phyloP scores from a whole-genome alignment of 2,113 vertebrate genomes.

The Psilopogon haemacephalus region DNA sequence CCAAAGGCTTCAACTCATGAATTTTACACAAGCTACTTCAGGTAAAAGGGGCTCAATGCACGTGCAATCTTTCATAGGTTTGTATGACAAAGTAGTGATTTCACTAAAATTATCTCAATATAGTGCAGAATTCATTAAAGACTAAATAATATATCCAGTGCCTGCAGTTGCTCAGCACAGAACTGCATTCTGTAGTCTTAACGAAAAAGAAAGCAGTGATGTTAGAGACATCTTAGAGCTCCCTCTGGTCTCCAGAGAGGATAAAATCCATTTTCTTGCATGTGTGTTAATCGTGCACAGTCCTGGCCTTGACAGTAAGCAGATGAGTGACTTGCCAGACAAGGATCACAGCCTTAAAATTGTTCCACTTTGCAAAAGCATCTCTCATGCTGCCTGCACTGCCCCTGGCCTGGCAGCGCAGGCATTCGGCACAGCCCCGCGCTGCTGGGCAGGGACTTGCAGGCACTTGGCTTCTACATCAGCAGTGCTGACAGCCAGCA shows the following conservation, averaged over 20 bases:
- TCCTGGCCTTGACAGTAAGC: not conserved
- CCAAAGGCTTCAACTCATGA: not conserved
- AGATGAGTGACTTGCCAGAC: not conserved
- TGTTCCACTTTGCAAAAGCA: not conserved
- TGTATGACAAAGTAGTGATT: not conserved
- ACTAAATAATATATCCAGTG: not conserved
- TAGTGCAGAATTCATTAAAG: not conserved
- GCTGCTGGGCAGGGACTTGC: not conserved
- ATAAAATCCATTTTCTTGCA: not conserved
- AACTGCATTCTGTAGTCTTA: not conserved
- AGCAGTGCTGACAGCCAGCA: not conserved
- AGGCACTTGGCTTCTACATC: not conserved
- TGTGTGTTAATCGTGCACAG: not conserved
- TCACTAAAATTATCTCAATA: not conserved
- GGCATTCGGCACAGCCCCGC: accelerated
- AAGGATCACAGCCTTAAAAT: not conserved
- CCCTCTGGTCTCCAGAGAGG: not conserved
- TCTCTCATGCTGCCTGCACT: not conserved
- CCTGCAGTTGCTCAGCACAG: not conserved
- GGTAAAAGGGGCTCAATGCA: not conserved
- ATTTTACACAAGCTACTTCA: not conserved
- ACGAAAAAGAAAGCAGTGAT: not conserved
- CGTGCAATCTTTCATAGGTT: not conserved
- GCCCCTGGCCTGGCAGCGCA: not conserved
- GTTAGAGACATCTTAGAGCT: not conserved